These are phyloP conservation scores for Clarias batrachus DNA, from an alignment of 2,113 vertebrate species.

Conservation along the genomic window DNA sequence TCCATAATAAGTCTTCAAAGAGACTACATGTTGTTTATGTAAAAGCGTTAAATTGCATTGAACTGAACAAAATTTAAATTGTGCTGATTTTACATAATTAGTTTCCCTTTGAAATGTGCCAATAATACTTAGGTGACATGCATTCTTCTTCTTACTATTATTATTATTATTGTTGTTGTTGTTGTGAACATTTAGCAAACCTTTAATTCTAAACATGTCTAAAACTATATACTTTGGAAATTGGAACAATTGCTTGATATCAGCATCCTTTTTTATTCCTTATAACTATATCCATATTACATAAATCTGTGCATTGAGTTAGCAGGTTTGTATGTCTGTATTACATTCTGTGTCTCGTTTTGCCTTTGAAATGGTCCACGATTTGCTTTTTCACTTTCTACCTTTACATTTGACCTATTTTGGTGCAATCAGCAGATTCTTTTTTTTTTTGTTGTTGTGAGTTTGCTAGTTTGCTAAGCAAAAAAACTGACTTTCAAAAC, in stretches of 20 bases:
- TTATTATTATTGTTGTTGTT: not conserved
- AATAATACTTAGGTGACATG: not conserved
- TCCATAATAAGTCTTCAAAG: not conserved
- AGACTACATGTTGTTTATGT: not conserved
- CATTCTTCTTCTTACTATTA: too few relatives aligned
- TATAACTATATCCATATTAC: not conserved
- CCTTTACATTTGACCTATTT: conserved; percentile 25
- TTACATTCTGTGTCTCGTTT: not conserved
- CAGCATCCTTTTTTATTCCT: not conserved
- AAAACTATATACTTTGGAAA: not conserved
- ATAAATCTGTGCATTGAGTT: not conserved
- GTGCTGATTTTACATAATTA: not conserved
- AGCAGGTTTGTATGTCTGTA: not conserved
- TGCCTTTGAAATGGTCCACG: conserved; percentile 5
- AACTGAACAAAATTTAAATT: not conserved
- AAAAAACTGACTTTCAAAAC: conserved; percentile 38
- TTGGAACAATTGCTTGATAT: not conserved
- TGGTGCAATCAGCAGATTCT: conserved; percentile 35
- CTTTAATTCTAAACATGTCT: not conserved
- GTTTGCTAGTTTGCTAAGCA: conserved; percentile 26
- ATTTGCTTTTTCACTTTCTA: conserved; percentile 28
- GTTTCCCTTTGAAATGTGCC: not conserved
- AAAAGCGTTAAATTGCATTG: not conserved
- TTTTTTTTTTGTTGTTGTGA: not conserved
- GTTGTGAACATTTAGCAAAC: not conserved